A percentile compares a stretch with the other conserved stretches of the same genome.
phyloP scores from a whole-genome alignment of 1,140 invertebrate genomes.

The Parasteatoda tepidariorum region DNA sequence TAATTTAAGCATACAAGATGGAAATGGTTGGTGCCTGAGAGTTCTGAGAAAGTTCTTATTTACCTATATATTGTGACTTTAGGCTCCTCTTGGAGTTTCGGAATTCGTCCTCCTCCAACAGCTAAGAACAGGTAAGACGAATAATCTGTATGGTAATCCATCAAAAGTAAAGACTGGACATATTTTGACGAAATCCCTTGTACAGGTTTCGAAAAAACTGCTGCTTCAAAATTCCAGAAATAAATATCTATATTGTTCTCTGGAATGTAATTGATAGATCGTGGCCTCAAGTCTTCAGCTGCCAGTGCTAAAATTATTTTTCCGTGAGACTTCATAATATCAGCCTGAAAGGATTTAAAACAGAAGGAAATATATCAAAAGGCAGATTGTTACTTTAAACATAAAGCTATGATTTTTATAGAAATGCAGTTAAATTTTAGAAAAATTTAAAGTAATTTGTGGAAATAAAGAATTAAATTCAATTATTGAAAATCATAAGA shows the following conservation, averaged over 20 bases:
- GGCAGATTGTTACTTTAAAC: too few relatives aligned
- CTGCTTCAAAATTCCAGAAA: conserved; percentile 17
- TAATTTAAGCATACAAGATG: too few relatives aligned
- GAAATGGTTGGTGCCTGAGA: too few relatives aligned
- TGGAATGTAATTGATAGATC: neutral
- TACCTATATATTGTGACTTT: conserved; percentile 34
- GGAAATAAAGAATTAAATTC: too few relatives aligned
- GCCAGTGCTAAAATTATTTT: conserved; percentile 7
- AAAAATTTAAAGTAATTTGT: too few relatives aligned
- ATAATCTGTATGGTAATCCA: neutral
- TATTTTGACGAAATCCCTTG: conserved; percentile 13
- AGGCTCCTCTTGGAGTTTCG: conserved; percentile 30
- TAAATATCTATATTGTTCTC: conserved; percentile 29
- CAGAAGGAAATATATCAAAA: too few relatives aligned
- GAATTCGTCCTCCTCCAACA: conserved; percentile 25
- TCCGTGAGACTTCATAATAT: neutral
- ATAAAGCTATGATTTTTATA: too few relatives aligned
- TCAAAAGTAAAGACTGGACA: conserved; percentile 33
- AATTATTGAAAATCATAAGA: too few relatives aligned
- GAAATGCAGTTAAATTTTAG: too few relatives aligned
- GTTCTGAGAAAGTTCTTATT: too few relatives aligned
- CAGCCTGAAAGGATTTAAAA: conserved; percentile 20
- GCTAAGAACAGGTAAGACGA: neutral
- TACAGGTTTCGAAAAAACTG: neutral
- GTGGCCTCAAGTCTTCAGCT: neutral